A percentile compares a stretch with the other conserved stretches of the same genome.
Evolutionary conservation across 2,797 vertebrate genomes (phyloP).

Genomic region (Distichodus sexfasciatus): DNA sequence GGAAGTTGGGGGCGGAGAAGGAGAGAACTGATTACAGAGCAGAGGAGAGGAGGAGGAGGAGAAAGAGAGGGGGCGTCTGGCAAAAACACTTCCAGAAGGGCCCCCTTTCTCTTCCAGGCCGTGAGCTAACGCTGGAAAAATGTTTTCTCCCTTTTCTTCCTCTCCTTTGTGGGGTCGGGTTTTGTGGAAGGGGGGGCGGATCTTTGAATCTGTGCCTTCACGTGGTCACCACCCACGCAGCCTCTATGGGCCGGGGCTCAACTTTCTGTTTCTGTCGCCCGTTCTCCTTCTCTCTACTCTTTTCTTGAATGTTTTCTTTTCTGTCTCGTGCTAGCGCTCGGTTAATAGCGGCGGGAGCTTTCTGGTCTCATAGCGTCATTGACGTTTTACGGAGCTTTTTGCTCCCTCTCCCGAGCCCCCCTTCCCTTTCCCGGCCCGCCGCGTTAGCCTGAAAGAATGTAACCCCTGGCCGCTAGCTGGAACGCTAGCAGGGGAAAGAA

Average conservation of each 20-base stretch:
- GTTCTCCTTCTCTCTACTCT: background rate
- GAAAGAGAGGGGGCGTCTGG: constrained; percentile 33
- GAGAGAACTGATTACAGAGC: constrained; percentile 46
- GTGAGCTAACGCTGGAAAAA: constrained; percentile 55
- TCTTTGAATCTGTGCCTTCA: constrained; percentile 41
- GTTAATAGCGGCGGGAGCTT: constrained; percentile 13
- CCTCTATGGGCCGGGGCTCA: constrained; percentile 37
- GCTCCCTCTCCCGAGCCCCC: constrained; percentile 35
- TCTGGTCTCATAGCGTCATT: constrained; percentile 28
- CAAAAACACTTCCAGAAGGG: constrained; percentile 49
- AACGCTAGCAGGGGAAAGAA: constrained; percentile 28
- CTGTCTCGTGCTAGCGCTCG: background rate
- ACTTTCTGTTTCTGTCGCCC: constrained; percentile 31
- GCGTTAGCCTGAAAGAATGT: constrained; percentile 54
- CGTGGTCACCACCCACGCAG: constrained; percentile 47
- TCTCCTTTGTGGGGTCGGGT: constrained; percentile 35
- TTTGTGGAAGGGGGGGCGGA: constrained; percentile 6
- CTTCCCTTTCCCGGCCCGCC: constrained; percentile 9
- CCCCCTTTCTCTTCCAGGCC: constrained; percentile 34
- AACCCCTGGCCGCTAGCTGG: constrained; percentile 37
- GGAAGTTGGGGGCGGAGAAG: constrained; percentile 50
- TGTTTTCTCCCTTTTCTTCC: constrained; percentile 36
- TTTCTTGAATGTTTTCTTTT: background rate
- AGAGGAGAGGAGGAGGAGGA: constrained; percentile 35
- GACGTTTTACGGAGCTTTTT: constrained; percentile 24